phyloP scores from a whole-genome alignment of 2,797 vertebrate species.

The Linurgus olivaceus region DNA sequence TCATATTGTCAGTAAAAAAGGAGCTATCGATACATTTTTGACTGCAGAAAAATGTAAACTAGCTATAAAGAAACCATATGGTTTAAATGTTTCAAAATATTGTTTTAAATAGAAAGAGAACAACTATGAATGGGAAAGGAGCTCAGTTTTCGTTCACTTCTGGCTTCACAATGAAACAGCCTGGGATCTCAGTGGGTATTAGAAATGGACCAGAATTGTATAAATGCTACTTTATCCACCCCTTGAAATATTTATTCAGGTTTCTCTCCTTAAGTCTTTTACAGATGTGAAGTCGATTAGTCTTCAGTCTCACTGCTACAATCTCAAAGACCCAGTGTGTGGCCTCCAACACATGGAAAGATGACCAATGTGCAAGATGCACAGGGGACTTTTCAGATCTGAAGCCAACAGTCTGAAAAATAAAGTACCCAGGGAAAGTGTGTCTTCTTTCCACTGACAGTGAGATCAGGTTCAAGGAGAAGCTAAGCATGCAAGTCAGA shows the following conservation, averaged over 20 bases:
- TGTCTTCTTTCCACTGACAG: slow-evolving; percentile 41
- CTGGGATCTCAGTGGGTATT: slow-evolving; percentile 48
- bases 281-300: slow-evolving; percentile 63
- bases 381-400: slow-evolving; percentile 40
- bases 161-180: slow-evolving; percentile 53
- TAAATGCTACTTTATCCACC: slow-evolving; percentile 61
- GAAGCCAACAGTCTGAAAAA: slow-evolving; percentile 55
- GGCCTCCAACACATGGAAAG: slow-evolving; percentile 61
- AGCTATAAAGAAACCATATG: neutral
- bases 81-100: slow-evolving; percentile 36
- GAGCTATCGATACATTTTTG: neutral
- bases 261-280: slow-evolving; percentile 44
- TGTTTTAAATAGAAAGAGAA: slow-evolving; percentile 4
- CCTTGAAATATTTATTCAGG: slow-evolving; percentile 62
- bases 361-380: slow-evolving; percentile 40
- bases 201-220: slow-evolving; percentile 60
- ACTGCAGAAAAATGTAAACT: slow-evolving; percentile 26
- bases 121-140: slow-evolving; percentile 4
- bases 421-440: slow-evolving; percentile 26
- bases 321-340: slow-evolving; percentile 58
- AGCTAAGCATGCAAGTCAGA: neutral
- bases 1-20: slow-evolving; percentile 9
- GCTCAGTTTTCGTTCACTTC: slow-evolving; percentile 28
- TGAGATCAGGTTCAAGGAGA: slow-evolving; percentile 19
- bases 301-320: slow-evolving; percentile 4